Percentiles rank a stretch among this genome's conserved stretches.
These are phyloP conservation scores for Sternotherus odoratus DNA, from an alignment of 2,797 vertebrate species.

Conservation along the genomic window DNA sequence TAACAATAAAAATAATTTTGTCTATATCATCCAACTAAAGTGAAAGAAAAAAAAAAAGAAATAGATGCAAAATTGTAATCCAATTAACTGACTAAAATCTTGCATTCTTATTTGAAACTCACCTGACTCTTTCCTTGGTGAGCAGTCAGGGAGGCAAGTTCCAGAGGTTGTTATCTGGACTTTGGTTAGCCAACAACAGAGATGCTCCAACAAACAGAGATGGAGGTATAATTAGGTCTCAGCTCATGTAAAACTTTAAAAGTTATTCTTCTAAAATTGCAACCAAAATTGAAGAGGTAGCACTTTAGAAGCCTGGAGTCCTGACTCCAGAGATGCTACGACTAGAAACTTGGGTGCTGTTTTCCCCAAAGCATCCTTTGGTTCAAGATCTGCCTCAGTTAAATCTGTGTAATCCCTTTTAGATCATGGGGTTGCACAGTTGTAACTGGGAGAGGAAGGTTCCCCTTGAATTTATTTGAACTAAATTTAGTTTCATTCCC, in stretches of 20 bases:
- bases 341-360: not conserved
- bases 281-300: not conserved
- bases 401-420: not conserved
- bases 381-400: not conserved
- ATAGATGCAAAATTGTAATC: not conserved
- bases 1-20: not conserved
- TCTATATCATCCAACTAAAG: not conserved
- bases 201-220: accelerated
- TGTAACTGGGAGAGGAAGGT: not conserved
- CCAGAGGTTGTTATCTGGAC: not conserved
- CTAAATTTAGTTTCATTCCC: not conserved
- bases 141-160: accelerated
- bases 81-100: not conserved
- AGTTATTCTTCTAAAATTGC: not conserved
- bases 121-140: accelerated
- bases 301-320: not conserved
- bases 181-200: too few relatives aligned
- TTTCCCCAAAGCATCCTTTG: not conserved
- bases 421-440: not conserved
- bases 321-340: not conserved
- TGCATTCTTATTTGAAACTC: accelerated
- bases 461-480: not conserved
- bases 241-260: not conserved
- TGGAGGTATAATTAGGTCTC: not conserved
- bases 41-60: not conserved